Conservation (phyloP, 2,113 vertebrate genomes). For the Paralichthys olivaceus region DNA sequence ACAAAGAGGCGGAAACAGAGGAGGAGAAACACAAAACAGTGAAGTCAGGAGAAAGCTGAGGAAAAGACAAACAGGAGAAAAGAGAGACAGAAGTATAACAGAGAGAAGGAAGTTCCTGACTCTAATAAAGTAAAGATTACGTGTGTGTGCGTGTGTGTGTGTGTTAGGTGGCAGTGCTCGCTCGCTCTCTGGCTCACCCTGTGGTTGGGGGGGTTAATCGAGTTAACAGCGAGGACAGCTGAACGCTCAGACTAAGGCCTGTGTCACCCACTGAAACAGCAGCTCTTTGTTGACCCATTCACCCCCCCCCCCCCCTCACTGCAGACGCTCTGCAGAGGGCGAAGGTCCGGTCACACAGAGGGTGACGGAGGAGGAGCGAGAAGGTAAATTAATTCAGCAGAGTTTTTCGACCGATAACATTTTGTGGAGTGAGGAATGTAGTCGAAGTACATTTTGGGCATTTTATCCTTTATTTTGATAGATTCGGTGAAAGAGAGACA, state of each 20-base stretch:
- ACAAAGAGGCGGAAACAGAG: background rate
- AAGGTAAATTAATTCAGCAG: too few species aligned
- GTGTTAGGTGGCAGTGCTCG: background rate
- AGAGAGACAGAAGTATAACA: background rate
- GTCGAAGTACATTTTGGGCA: too few species aligned
- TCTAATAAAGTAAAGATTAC: background rate
- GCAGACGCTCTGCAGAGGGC: conserved; percentile 29
- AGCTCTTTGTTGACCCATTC: conserved; percentile 61
- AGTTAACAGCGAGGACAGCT: conserved; percentile 68
- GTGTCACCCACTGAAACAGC: conserved; percentile 56
- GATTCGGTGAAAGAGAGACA: too few species aligned
- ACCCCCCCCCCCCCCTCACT: background rate
- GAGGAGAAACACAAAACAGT: background rate
- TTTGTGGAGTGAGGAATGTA: background rate
- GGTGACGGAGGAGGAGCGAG: conserved; percentile 13
- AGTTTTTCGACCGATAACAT: background rate
- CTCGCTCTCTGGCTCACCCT: conserved; percentile 27
- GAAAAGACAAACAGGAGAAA: background rate
- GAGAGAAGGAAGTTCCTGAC: background rate
- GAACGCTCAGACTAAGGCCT: conserved; percentile 58
- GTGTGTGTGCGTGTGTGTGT: background rate
- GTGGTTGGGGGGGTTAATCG: conserved; percentile 57
- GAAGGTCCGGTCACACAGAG: conserved; percentile 48
- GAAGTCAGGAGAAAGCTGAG: background rate
- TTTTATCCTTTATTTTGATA: too few species aligned